phyloP scores from a whole-genome alignment of 1,140 invertebrate species.

The Caenorhabditis latens region DNA sequence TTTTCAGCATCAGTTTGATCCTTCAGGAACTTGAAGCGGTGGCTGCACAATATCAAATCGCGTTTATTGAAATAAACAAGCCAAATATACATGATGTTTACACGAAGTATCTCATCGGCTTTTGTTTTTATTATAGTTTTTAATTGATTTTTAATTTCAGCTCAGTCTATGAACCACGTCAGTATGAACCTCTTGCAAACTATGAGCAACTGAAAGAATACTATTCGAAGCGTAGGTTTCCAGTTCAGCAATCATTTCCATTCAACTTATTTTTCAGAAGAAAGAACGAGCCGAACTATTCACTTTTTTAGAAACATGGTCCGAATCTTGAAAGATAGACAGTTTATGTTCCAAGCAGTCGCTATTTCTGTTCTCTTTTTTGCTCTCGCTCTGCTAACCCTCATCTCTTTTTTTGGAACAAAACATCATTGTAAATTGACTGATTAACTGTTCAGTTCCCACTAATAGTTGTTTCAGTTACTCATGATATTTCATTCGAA shows the following conservation, averaged over 20 bases:
- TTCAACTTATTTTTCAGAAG: not conserved
- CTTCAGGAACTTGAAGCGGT: not conserved
- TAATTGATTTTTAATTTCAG: not conserved
- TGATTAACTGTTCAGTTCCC: not conserved
- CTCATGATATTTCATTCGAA: not conserved
- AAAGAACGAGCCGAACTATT: not conserved
- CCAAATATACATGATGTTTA: conserved; percentile 42
- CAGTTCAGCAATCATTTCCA: not conserved
- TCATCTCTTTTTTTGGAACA: not conserved
- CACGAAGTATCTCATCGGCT: not conserved
- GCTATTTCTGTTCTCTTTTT: conserved; percentile 7
- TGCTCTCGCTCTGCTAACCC: not conserved
- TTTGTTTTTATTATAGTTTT: not conserved
- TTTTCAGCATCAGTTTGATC: not conserved
- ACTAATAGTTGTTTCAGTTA: not conserved
- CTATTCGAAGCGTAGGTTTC: not conserved
- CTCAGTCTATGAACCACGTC: conserved; percentile 4
- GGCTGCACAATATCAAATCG: not conserved
- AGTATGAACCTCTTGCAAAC: not conserved
- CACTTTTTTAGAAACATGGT: conserved; percentile 35
- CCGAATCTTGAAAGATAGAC: not conserved
- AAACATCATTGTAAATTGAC: not conserved
- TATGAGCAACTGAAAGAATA: not conserved
- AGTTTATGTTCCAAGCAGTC: not conserved
- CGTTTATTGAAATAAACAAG: not conserved